Evolutionary conservation across 1,140 invertebrate genomes (phyloP), one percentile per base, ranked within the genome.

Genomic region (Nymphalis io): DNA sequence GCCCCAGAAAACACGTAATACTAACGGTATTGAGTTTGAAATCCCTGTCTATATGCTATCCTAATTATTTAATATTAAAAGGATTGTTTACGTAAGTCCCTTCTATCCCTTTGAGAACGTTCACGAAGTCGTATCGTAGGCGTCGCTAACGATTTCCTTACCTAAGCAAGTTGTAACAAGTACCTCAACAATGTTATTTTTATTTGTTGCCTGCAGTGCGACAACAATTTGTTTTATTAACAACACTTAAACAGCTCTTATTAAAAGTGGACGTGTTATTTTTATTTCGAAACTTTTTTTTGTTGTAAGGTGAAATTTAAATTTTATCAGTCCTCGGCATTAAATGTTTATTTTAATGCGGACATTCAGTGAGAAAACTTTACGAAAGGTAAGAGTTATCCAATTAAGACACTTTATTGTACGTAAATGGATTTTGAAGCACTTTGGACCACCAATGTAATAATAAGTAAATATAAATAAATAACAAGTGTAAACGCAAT

Each of bases 171-270:
- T 65, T 59, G 48, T 38, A 55, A 27, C 51, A n/a, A 55, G 51
- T 53, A 33, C 68, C 71, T 76, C 78, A 72, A 77, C 73, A 76
- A 70, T 81, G 74, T 82, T 86, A 78, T 85, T 82, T 81, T 88
- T 84, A 81, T 83, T 81, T 80, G 73, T 73, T 77, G 55, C 67
- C 74, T 68, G 75, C 77, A 75, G 76, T 70, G 68, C 71, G 76
- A 79, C 73, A 69, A 83, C 82, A 87, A 89, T 87, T 85, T 87
- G 78, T 88, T 87, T 89, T 85, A 87, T 87, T 83, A 87, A 87
- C 82, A 79, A 85, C 83, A 83, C 87, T 87, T 82, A 83, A 81
- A 81, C 75, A 76, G 72, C 82, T 83, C 83, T 89, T 89, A 89
- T 85, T 90, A 87, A 87, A 55, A 81, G 81, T 78, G 81, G 84